phyloP scores from a whole-genome alignment of 2,113 vertebrate genomes.

The Thalassarche chlororhynchos region DNA sequence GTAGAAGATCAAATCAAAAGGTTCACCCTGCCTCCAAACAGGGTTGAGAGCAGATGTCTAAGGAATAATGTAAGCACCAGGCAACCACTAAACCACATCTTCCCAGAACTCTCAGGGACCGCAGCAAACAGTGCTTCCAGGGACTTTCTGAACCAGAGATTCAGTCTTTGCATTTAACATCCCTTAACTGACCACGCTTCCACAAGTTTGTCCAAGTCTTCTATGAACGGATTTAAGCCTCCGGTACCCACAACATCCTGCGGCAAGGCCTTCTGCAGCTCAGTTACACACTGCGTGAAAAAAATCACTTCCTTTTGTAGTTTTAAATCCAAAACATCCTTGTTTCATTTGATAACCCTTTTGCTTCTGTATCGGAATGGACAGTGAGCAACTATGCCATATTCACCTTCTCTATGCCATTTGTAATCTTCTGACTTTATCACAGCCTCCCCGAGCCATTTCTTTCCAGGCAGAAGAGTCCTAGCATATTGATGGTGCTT shows the following conservation, averaged over 20 bases:
- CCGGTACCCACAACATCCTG: fast-evolving
- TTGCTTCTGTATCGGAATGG: not conserved
- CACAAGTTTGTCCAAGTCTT: not conserved
- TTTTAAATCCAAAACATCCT: not conserved
- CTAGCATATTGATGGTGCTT: not conserved
- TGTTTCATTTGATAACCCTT: not conserved
- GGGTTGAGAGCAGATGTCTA: not conserved
- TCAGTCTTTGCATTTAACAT: not conserved
- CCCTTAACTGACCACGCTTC: not conserved
- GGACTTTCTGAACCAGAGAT: not conserved
- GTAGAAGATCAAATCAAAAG: not conserved
- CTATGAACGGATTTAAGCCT: not conserved
- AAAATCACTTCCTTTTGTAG: not conserved
- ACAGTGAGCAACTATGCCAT: not conserved
- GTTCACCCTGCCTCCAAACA: not conserved
- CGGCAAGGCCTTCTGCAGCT: not conserved
- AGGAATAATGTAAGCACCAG: not conserved
- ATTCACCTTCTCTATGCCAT: not conserved
- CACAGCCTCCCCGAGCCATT: not conserved
- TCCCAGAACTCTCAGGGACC: not conserved
- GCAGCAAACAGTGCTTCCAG: not conserved
- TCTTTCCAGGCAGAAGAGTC: not conserved
- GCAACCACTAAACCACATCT: not conserved
- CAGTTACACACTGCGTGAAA: not conserved
- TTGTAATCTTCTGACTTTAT: not conserved